phyloP scores from a whole-genome alignment of 2,888 invertebrate genomes.

The Drosophila macrospina region DNA sequence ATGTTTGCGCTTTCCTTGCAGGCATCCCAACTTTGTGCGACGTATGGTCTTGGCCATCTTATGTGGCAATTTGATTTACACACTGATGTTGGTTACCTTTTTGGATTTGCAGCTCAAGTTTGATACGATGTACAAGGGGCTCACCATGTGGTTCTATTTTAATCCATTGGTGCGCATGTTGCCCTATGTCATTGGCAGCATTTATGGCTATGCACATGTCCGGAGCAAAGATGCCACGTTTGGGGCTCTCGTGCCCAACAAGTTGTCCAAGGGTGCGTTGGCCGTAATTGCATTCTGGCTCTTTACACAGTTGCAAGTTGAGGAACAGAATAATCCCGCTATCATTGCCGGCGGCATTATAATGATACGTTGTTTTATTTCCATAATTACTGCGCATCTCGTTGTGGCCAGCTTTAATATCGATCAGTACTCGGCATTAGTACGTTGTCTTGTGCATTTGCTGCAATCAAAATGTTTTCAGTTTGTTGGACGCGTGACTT shows the following conservation, averaged over 20 bases:
- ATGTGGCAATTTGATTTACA: neutral
- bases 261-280: neutral
- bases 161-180: constrained; percentile 29
- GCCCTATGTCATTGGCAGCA: constrained; percentile 44
- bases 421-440: constrained; percentile 1
- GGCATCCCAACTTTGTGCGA: constrained; percentile 31
- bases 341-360: neutral
- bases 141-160: constrained; percentile 27
- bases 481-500: constrained; percentile 43
- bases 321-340: neutral
- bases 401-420: constrained; percentile 20
- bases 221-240: constrained; percentile 17
- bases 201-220: constrained; percentile 40
- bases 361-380: constrained; percentile 1
- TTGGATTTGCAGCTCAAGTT: constrained; percentile 10
- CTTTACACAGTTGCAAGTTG: neutral
- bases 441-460: constrained; percentile 29
- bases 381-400: constrained; percentile 23
- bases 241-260: neutral
- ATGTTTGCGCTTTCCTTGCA: neutral
- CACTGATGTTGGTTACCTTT: constrained; percentile 5
- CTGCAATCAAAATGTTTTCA: constrained; percentile 40
- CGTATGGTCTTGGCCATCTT: constrained; percentile 17
- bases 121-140: constrained; percentile 6
- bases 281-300: neutral